Conservation (phyloP, 1,140 invertebrate genomes). For the Choristoneura fumiferana region DNA sequence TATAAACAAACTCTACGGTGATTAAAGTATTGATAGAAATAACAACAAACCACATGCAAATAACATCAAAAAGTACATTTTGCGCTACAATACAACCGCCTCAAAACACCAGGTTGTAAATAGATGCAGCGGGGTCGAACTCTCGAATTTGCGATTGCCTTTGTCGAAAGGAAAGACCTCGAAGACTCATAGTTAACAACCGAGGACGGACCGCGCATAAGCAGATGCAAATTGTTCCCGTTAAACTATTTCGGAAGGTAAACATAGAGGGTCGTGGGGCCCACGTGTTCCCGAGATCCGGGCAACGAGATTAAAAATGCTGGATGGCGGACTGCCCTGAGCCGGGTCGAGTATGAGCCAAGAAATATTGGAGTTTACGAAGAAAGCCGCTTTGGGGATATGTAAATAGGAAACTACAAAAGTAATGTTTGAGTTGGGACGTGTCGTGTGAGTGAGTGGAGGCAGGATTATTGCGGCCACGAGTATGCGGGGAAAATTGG, state of each 20-base stretch:
- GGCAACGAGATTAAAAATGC: constrained; percentile 74
- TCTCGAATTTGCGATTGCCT: constrained; percentile 37
- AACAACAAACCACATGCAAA: constrained; percentile 29
- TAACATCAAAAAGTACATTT: constrained; percentile 17
- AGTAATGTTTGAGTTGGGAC: constrained; percentile 68
- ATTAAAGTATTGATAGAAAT: too few species aligned
- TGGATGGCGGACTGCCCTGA: constrained; percentile 59
- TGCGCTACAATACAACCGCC: constrained; percentile 1
- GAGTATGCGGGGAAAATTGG: constrained; percentile 35
- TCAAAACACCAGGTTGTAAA: constrained; percentile 17
- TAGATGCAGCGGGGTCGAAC: constrained; percentile 10
- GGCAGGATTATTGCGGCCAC: constrained; percentile 52
- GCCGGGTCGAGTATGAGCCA: constrained; percentile 65
- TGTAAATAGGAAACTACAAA: constrained; percentile 69
- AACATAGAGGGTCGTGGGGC: constrained; percentile 57
- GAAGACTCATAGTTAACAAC: constrained; percentile 67
- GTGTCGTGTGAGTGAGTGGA: constrained; percentile 46
- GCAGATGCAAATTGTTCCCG: constrained; percentile 74
- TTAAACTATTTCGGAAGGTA: constrained; percentile 77
- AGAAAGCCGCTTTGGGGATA: constrained; percentile 70
- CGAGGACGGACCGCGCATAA: constrained; percentile 70
- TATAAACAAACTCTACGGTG: too few species aligned
- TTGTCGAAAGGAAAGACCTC: constrained; percentile 37
- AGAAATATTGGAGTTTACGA: constrained; percentile 67
- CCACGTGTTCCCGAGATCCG: constrained; percentile 62